A percentile compares a stretch with the other conserved stretches of the same genome.
Conservation (phyloP, 2,888 invertebrate genomes). For the Caenorhabditis macrosperma region DNA sequence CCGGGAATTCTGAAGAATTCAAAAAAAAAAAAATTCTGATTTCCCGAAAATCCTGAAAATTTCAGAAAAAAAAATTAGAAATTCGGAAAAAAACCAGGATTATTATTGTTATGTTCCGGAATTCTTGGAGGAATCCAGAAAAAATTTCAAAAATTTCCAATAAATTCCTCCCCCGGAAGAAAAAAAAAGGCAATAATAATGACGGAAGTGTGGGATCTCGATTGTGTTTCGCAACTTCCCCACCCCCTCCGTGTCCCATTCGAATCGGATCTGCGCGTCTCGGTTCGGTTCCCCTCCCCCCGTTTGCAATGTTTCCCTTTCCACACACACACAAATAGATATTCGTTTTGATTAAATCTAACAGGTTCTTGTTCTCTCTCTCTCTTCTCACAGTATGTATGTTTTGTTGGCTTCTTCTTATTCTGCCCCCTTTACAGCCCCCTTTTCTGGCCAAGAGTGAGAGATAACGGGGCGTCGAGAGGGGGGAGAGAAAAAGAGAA, state of each 20-base stretch:
- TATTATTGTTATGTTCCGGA: too few species aligned
- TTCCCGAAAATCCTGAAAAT: too few species aligned
- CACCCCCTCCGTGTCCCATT: too few species aligned
- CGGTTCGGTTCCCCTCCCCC: slow-evolving; percentile 11
- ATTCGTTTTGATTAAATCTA: slow-evolving; percentile 26
- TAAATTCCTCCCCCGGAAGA: neutral
- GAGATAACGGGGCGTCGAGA: slow-evolving; percentile 10
- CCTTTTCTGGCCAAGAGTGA: too few species aligned
- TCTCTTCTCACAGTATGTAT: slow-evolving; percentile 16
- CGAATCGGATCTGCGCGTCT: slow-evolving; percentile 3
- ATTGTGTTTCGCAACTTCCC: too few species aligned
- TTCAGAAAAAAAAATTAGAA: neutral
- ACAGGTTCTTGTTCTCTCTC: slow-evolving; percentile 30
- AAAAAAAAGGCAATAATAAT: too few species aligned
- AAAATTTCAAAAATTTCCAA: too few species aligned
- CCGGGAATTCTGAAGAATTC: too few species aligned
- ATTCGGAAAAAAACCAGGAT: neutral
- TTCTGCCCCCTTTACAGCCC: slow-evolving; percentile 12
- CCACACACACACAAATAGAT: too few species aligned
- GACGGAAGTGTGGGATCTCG: too few species aligned
- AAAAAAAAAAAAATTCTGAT: too few species aligned
- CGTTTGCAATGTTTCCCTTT: neutral
- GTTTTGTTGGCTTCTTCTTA: slow-evolving; percentile 48
- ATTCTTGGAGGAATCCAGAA: too few species aligned
- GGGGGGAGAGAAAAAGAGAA: slow-evolving; percentile 20